Conservation (phyloP, 2,113 vertebrate genomes). For the Austrofundulus limnaeus region DNA sequence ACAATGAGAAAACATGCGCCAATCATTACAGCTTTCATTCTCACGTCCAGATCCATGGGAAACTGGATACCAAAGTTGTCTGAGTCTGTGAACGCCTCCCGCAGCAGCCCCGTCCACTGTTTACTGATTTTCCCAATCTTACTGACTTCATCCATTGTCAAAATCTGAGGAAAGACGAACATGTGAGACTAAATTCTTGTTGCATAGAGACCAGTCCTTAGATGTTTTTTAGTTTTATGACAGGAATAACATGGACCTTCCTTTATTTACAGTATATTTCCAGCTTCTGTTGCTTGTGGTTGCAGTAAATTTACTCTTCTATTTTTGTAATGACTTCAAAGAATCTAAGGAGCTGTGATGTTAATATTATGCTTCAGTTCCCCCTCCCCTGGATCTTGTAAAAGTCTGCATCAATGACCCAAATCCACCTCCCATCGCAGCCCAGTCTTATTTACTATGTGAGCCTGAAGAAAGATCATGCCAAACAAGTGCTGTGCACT, state of each 20-base stretch:
- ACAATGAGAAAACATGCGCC: conserved; percentile 95
- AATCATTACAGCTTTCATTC: conserved; percentile 92
- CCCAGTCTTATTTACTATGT: conserved; percentile 54
- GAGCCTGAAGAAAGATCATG: conserved; percentile 56
- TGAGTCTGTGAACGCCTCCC: conserved; percentile 84
- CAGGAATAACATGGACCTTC: conserved; percentile 3
- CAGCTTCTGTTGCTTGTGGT: conserved; percentile 9
- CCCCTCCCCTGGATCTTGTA: conserved; percentile 28
- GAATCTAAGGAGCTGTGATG: conserved; percentile 10
- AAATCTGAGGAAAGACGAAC: conserved; percentile 76
- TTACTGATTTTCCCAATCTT: conserved; percentile 90
- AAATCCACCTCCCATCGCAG: conserved; percentile 33
- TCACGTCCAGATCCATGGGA: conserved; percentile 90
- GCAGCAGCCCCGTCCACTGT: conserved; percentile 88
- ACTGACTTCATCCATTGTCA: conserved; percentile 83
- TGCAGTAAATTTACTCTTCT: conserved; percentile 13
- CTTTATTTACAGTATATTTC: conserved; percentile 18
- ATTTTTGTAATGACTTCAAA: conserved; percentile 47
- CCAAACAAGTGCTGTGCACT: conserved; percentile 40
- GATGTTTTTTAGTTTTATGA: conserved; percentile 5
- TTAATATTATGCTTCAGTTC: conserved; percentile 55
- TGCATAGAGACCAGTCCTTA: not conserved
- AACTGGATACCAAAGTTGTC: conserved; percentile 95
- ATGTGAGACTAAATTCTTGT: conserved; percentile 13
- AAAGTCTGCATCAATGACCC: conserved; percentile 56